Conservation (phyloP, 2,888 invertebrate species). For the Lycaena phlaeas region DNA sequence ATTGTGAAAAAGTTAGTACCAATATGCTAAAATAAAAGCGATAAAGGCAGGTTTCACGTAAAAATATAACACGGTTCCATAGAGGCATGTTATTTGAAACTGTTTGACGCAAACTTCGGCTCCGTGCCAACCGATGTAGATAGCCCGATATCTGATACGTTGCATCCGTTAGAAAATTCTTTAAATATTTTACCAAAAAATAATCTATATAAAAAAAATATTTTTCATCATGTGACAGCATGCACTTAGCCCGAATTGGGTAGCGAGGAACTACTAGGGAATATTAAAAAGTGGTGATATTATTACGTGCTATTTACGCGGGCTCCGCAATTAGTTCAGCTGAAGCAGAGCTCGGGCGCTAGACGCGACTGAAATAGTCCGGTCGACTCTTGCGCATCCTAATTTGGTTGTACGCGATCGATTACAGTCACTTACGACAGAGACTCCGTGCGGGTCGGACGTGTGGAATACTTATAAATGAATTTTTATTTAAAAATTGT, state of each 20-base stretch:
- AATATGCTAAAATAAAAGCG: neutral
- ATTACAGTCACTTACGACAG: constrained; percentile 48
- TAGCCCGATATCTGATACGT: constrained; percentile 45
- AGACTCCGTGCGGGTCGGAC: constrained; percentile 22
- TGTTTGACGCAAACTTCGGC: constrained; percentile 31
- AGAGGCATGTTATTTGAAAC: constrained; percentile 29
- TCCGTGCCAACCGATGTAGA: constrained; percentile 29
- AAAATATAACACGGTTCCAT: neutral
- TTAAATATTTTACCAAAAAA: neutral
- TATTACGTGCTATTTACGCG: constrained; percentile 10
- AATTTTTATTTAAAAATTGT: too few species aligned
- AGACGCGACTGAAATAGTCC: constrained; percentile 63
- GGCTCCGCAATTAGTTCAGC: constrained; percentile 16
- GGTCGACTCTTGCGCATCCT: constrained; percentile 56
- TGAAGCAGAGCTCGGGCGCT: constrained; percentile 31
- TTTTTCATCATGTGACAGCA: neutral
- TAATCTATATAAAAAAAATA: neutral
- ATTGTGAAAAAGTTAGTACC: too few species aligned
- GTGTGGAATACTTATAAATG: constrained; percentile 9
- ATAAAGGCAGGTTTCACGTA: constrained; percentile 1
- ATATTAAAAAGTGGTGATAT: constrained; percentile 13
- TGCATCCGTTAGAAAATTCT: neutral
- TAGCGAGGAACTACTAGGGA: constrained; percentile 11
- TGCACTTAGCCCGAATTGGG: constrained; percentile 15
- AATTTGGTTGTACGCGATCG: constrained; percentile 70